Evolutionary conservation across 2,113 vertebrate genomes (phyloP), one percentile per base, ranked within the genome.

Genomic region (Aspiorhynchus laticeps): DNA sequence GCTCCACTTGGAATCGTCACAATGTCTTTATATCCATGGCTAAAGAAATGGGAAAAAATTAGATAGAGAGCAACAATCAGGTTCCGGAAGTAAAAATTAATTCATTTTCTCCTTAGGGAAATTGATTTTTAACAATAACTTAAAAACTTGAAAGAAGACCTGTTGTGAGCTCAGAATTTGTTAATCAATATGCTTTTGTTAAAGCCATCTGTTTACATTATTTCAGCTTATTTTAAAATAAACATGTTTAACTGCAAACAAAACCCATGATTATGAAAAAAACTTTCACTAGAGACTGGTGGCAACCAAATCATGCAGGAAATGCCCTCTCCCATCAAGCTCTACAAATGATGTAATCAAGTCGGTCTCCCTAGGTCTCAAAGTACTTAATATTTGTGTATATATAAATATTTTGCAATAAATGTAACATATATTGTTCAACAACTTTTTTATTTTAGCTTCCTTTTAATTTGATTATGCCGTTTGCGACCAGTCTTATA

Each of bases 11-110:
- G 98, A 93, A 99, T 97, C 24, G 97, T 98, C 90, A 99, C 95
- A 0, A 99, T 96, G 90, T 99, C 97, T 0, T 94, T 98, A 93
- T 99, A 99, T 85, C 98, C 98, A 0, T 95, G 97, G 7, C 98
- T 99, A 85, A 24, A 85, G 24, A 87, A 88, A 48, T 78, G 3
- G 28, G 83, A 71, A 59, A 74, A 85, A 24, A 10, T 43, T 53
- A 7, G 51, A 48, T 14, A 61, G 1, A 24, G 38, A 3, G 36
- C 38, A 75, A 38, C 51, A 53, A 21, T 53, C 5, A 53, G 2
- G 19, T 53, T 53, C 17, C 19, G 6, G 7, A 76, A 19, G 19
- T 14, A 24, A 24, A 59, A 7, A 7, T 53, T 6, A 2, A 24
- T 59, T 59, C 1, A 24, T 59, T 21, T 56, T 21, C 19, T 56